A percentile compares a stretch with the other conserved stretches of the same genome.
Evolutionary conservation across 1,140 invertebrate genomes (phyloP).

Genomic region (Riptortus pedestris): DNA sequence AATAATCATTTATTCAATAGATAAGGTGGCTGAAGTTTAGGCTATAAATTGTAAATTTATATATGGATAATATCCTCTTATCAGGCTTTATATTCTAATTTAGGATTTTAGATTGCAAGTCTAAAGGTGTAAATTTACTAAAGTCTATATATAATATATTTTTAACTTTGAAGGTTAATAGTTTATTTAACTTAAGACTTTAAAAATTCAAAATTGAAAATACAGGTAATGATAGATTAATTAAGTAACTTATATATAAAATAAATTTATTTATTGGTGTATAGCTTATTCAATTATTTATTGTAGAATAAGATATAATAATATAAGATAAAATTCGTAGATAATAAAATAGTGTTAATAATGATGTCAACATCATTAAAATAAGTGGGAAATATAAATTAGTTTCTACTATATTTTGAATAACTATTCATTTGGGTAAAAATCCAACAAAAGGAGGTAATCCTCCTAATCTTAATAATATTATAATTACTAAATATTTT

Average conservation of each 20-base stretch:
- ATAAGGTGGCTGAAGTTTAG: constrained; percentile 14
- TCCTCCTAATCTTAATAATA: constrained; percentile 42
- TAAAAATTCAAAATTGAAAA: background rate
- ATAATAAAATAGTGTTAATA: background rate
- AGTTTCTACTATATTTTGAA: constrained; percentile 39
- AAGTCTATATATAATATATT: background rate
- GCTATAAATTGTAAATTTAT: constrained; percentile 16
- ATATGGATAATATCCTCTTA: background rate
- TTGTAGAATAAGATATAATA: background rate
- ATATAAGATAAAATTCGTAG: background rate
- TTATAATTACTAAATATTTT: background rate
- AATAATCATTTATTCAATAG: constrained; percentile 29
- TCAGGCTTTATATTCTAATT: background rate
- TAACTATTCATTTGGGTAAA: constrained; percentile 43
- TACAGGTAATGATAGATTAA: constrained; percentile 34
- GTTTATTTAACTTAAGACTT: constrained; percentile 13
- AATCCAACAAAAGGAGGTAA: constrained; percentile 45
- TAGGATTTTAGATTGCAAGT: constrained; percentile 3
- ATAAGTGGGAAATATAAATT: constrained; percentile 28
- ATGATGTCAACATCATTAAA: background rate
- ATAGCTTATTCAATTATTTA: background rate
- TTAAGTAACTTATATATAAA: too few species aligned
- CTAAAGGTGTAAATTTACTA: background rate
- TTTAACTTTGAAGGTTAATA: constrained; percentile 20
- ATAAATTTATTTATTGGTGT: too few species aligned